phyloP scores from a whole-genome alignment of 2,113 vertebrate genomes.

The Corvus moneduloides region DNA sequence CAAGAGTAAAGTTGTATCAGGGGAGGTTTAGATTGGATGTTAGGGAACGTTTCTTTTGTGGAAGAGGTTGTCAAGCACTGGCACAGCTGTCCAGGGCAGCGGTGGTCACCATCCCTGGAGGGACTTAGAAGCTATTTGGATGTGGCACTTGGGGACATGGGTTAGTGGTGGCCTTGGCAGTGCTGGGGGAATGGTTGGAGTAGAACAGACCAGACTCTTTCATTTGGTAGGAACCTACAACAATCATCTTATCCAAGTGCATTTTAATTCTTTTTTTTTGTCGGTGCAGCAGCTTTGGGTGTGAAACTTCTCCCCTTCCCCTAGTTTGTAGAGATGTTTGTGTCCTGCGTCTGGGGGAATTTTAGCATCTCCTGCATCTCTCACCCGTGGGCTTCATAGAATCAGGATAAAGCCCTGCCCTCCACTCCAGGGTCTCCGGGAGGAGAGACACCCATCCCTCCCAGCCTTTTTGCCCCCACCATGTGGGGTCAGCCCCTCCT shows the following conservation, averaged over 20 bases:
- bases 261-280: not conserved
- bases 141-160: not conserved
- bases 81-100: not conserved
- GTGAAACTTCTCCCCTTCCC: not conserved
- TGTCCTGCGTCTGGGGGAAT: not conserved
- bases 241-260: accelerated
- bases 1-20: no score
- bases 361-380: not conserved
- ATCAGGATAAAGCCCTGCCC: not conserved
- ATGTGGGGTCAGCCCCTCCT: not conserved
- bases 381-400: accelerated
- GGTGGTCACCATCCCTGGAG: not conserved
- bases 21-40: not conserved
- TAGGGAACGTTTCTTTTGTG: not conserved
- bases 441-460: not conserved
- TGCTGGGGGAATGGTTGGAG: not conserved
- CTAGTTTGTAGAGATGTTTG: not conserved
- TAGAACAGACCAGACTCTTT: not conserved
- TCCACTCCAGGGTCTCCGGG: not conserved
- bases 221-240: accelerated
- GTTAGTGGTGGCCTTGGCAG: not conserved
- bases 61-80: not conserved
- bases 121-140: accelerated
- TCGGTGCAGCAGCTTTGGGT: not conserved
- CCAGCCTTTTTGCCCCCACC: not conserved